Conservation (phyloP, 2,113 vertebrate genomes). For the Mola mola region DNA sequence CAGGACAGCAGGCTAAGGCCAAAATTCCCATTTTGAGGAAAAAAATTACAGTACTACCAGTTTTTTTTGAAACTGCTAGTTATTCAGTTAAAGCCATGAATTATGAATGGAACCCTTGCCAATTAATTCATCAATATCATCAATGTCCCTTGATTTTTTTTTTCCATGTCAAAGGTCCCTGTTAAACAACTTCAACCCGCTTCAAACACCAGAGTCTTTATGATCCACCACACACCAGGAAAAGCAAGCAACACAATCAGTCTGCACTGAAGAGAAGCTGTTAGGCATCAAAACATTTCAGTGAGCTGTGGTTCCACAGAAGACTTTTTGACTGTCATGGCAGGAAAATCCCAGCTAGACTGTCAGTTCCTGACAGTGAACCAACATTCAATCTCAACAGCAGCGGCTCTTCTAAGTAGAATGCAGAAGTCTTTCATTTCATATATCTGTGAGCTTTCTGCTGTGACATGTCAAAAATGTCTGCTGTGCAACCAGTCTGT, state of each 20-base stretch:
- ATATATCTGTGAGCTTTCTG: too few species aligned
- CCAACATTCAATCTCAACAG: too few species aligned
- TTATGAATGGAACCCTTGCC: background rate
- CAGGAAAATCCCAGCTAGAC: too few species aligned
- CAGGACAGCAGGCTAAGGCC: slow-evolving; percentile 7
- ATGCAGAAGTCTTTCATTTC: too few species aligned
- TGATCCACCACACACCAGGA: too few species aligned
- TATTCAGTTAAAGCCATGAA: background rate
- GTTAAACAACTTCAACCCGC: slow-evolving; percentile 2
- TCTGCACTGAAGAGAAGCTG: background rate
- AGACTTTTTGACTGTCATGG: too few species aligned
- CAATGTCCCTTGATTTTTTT: background rate
- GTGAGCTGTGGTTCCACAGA: background rate
- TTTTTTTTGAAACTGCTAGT: background rate
- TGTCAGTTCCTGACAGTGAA: too few species aligned
- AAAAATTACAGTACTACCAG: background rate
- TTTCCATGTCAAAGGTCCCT: background rate
- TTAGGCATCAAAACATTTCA: slow-evolving; percentile 12
- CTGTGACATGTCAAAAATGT: too few species aligned
- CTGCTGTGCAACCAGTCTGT: too few species aligned
- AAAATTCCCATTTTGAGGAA: background rate
- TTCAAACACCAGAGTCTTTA: slow-evolving; percentile 24
- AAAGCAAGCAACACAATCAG: slow-evolving; percentile 2
- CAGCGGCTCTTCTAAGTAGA: too few species aligned
- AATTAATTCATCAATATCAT: background rate